These are phyloP conservation scores for Cheirogaleus medius DNA, from an alignment of 2,113 vertebrate species.

Conservation along the genomic window DNA sequence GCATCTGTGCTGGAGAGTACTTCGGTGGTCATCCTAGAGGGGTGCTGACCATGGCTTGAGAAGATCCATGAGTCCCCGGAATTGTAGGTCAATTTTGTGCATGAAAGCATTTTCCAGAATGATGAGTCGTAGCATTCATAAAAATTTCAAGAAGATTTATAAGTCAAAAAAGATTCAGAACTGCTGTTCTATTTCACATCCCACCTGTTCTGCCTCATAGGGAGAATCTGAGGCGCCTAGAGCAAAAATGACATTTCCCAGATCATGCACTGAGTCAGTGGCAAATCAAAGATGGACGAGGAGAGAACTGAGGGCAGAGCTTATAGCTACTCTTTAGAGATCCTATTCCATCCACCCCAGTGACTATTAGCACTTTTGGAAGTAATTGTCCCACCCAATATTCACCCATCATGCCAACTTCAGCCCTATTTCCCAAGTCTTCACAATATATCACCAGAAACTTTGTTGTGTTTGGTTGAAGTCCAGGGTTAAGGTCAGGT, in stretches of 20 bases:
- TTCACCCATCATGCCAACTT: neutral
- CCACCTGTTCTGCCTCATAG: neutral
- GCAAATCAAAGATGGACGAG: neutral
- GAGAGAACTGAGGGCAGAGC: neutral
- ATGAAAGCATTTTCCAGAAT: neutral
- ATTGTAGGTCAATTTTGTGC: neutral
- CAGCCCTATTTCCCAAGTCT: neutral
- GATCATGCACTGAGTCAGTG: neutral
- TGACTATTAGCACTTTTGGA: neutral
- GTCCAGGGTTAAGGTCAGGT: neutral
- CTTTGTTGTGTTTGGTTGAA: neutral
- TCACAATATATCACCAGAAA: neutral
- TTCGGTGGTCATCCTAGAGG: neutral
- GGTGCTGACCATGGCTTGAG: neutral
- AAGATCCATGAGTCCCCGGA: neutral
- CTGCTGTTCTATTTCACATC: neutral
- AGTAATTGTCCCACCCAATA: neutral
- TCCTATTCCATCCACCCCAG: fast-evolving
- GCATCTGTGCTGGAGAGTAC: fast-evolving
- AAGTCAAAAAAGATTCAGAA: constrained; percentile 13
- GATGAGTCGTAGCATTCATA: neutral
- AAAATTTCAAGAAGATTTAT: neutral
- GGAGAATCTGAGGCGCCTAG: neutral
- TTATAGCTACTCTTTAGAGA: neutral
- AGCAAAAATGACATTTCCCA: neutral